Base-by-base conservation (phyloP, 2,113 vertebrate species). In the Saimiri boliviensis region DNA sequence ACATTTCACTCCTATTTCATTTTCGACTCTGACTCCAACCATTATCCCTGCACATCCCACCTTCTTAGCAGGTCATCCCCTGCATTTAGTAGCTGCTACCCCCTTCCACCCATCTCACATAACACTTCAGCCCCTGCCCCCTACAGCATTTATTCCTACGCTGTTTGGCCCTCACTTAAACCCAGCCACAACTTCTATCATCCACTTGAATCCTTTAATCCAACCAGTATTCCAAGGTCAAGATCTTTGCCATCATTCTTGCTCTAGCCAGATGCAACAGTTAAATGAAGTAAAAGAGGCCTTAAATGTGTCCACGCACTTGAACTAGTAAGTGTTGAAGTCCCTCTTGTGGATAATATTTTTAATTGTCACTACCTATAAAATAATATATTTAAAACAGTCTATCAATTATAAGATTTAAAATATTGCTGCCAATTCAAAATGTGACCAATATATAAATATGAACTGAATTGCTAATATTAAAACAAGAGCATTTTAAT, bases 161-260 rank as follows among this genome's bases (percentile, higher is more conserved):
- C 96, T 99, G 47, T 98, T 99, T 73, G 86, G 98, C 27, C 98
- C 99, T 32, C 98, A 98, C 52, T 97, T 99, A 85, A 98, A 93
- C 81, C 96, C 98, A 93, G 98, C 98, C 81, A 86, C 98, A 40
- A 85, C 98, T 42, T 98, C 99, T 17, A 96, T 98, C 77, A 86
- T 99, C 70, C 99, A 99, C 68, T 95, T 99, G 91, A 99, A 99
- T 91, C 98, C 99, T 82, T 96, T 99, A 14, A 97, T 99, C 49
- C 99, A 99, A 42, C 98, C 99, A 1, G 81, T 99, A 68, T 98
- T 99, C 89, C 98, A 98, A 96, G 98, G 98, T 54, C 99, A 99
- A 97, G 99, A 99, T 52, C 95, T 98, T 85, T 98, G 97, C 86
- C 98, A 97, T 37, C 98, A 98, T 94, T 98, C 98, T 87, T 99